Base-by-base conservation (phyloP, 2,797 vertebrate genomes). In the Chanos chanos region DNA sequence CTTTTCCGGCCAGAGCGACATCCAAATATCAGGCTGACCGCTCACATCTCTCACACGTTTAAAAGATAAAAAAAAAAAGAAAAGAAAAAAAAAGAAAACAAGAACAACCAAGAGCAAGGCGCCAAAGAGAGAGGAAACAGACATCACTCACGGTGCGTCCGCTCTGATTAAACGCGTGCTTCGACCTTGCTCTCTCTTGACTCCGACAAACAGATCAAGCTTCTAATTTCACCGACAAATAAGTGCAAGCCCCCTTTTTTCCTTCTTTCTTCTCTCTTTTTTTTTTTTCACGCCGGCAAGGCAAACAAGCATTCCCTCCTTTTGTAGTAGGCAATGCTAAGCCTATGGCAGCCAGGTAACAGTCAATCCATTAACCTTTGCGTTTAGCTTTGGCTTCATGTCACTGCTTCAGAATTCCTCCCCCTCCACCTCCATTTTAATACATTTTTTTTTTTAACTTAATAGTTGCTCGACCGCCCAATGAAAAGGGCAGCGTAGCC, bases 291-390 rank as follows among this genome's bases (percentile, higher is more conserved):
- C n/a, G 79, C 83, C 81, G 86, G 85, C 75, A 61, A 68, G 65
- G 80, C 72, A 66, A 85, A 80, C 85, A 87, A 81, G 80, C 68
- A 53, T 25, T 51, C 15, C 89, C 87, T 90, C 87, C 90, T 80
- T 82, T 91, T 90, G 93, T 90, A 86, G 68, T 76, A 87, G 18
- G 73, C 79, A 84, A 81, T 86, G 86, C 89, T 89, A 92, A 86
- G 87, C 90, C 82, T 88, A 74, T 76, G 87, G 87, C 88, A 80
- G n/a, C n/a, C 93, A 94, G 92, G 92, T 94, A 97, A 93, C 93
- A 95, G 90, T 93, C 94, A 97, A 91, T 93, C 94, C 94, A 99
- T 99, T 98, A 99, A 96, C 96, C 94, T 96, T 88, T 92, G 90
- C 88, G 92, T 93, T 92, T 89, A 88, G 85, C 79, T 68, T 87